Conservation (phyloP, 2,113 vertebrate species). For the Lagopus leucura region DNA sequence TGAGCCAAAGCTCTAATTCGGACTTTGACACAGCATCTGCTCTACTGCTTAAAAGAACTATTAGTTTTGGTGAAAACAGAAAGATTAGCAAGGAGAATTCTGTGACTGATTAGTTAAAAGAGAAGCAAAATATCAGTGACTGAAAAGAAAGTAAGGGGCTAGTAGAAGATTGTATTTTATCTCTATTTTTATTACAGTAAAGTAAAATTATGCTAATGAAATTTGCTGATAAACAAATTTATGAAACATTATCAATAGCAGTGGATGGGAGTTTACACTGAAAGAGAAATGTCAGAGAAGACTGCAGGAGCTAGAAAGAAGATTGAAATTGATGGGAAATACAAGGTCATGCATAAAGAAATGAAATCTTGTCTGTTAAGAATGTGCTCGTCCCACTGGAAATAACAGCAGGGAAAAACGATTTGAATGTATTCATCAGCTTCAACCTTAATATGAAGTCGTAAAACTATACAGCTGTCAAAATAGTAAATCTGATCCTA, state of each 20-base stretch:
- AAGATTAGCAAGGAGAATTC: background rate
- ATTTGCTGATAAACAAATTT: background rate
- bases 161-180: background rate
- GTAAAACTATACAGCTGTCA: background rate
- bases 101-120: background rate
- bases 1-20: background rate
- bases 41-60: background rate
- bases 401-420: background rate
- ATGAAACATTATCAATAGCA: background rate
- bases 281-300: background rate
- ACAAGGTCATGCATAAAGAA: background rate
- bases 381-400: background rate
- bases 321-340: background rate
- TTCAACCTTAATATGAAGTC: background rate
- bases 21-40: background rate
- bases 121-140: background rate
- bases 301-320: background rate
- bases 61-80: background rate
- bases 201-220: background rate
- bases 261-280: background rate
- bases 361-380: background rate
- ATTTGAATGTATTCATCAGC: background rate
- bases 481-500: background rate
- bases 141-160: background rate
- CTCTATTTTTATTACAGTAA: background rate